Evolutionary conservation across 1,140 invertebrate species (phyloP), one percentile per base, ranked within the genome.

Genomic region (Procambarus virginalis): DNA sequence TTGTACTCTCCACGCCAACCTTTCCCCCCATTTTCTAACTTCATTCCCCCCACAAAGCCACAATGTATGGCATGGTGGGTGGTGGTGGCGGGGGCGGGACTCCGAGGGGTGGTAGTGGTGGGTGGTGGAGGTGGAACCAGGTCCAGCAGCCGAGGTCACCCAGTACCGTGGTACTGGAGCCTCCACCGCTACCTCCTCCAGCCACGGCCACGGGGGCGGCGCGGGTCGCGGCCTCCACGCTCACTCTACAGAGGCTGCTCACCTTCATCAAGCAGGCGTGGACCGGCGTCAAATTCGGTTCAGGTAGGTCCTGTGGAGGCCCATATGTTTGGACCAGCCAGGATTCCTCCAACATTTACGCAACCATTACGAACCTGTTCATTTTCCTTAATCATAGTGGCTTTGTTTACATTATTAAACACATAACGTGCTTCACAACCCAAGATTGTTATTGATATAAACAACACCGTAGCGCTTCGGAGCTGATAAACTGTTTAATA

Each of bases 211-310:
- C 51, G 51, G 51, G 45, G 86, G 79, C 17, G 86, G 64, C 22
- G 81, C 10, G 75, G 46, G 14, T 17, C 17, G 12, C 76, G 83
- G 5, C 55, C 76, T 3, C 60, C 83, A 2, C 81, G 83, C 91
- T 96, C 96, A 68, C 94, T 97, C 70, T 96, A 96, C 94, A 94
- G 96, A 94, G 97, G 84, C 94, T 97, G 92, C 96, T 97, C 93
- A 96, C 95, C 94, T 97, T 97, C 94, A 95, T 97, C 70, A 95
- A 96, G 92, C 95, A 96, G 93, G 96, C 97, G 20, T 97, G 97
- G 97, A 97, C 96, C 60, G 97, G 96, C 92, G 96, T 97, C 93
- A 97, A 97, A 93, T 97, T 96, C 93, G 96, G 96, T 73, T 94
- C 97, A 95, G 96, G 97, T 97, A 96, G 34, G 34, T 34, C 34